Percentiles rank a stretch among this genome's conserved stretches.
phyloP scores from a whole-genome alignment of 2,113 vertebrate genomes.

The Microcebus griseorufus region DNA sequence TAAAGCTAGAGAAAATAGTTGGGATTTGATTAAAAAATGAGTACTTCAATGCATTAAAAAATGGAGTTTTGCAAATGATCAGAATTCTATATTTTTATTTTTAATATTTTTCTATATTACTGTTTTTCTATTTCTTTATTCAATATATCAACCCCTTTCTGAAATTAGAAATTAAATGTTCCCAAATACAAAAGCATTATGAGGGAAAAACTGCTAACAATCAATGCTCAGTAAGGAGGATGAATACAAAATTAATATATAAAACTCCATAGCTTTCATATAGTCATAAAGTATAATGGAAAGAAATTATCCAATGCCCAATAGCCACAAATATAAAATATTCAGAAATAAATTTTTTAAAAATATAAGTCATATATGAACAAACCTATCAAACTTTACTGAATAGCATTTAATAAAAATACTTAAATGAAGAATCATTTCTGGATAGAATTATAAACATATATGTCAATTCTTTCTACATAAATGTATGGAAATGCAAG shows the following conservation, averaged over 20 bases:
- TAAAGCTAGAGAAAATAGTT: neutral
- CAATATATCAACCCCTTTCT: neutral
- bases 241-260: constrained; percentile 36
- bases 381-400: constrained; percentile 29
- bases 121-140: constrained; percentile 31
- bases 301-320: constrained; percentile 12
- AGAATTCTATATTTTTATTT: constrained; percentile 3
- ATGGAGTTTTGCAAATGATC: neutral
- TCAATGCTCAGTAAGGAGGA: neutral
- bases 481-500: constrained; percentile 44
- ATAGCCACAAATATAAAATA: neutral
- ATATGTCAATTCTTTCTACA: neutral
- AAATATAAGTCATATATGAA: neutral
- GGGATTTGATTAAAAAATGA: neutral
- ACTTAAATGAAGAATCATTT: neutral
- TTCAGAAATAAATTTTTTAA: neutral
- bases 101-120: constrained; percentile 11
- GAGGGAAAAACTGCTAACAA: neutral
- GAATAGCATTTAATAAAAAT: constrained; percentile 37
- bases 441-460: constrained; percentile 12
- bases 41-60: neutral
- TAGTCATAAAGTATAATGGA: constrained; percentile 29
- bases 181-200: neutral
- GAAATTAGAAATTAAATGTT: constrained; percentile 32
- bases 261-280: neutral